These are phyloP conservation scores for Triplophysa bombifrons DNA, from an alignment of 2,797 vertebrate genomes.

Conservation along the genomic window DNA sequence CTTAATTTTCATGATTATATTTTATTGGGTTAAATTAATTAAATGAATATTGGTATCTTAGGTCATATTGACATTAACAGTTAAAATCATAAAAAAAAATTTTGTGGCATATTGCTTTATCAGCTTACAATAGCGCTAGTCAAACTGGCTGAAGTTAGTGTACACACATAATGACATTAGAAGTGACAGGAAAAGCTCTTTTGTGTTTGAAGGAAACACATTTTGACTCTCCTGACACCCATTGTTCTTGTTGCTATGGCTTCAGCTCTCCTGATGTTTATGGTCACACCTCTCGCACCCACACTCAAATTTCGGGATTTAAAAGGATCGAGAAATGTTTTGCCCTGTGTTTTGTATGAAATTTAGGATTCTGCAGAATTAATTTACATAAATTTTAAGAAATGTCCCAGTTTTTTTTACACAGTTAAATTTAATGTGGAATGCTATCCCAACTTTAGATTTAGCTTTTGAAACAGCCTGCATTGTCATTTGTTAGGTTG, in stretches of 20 bases:
- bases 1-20: background rate
- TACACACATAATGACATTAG: constrained; percentile 32
- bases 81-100: background rate
- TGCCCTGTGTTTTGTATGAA: background rate
- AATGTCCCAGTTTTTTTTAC: too few relatives aligned
- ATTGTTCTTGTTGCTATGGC: constrained; percentile 59
- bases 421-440: too few relatives aligned
- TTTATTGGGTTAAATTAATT: background rate
- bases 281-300: constrained; percentile 15
- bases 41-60: too few relatives aligned
- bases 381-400: too few relatives aligned
- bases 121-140: background rate
- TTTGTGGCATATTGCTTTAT: background rate
- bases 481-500: background rate
- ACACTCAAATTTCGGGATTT: constrained; percentile 4
- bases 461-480: background rate
- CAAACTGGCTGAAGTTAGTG: constrained; percentile 13
- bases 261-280: constrained; percentile 32
- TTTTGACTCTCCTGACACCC: constrained; percentile 51
- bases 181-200: constrained; percentile 49
- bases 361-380: background rate
- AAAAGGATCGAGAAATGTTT: too few relatives aligned
- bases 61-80: background rate
- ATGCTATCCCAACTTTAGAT: background rate
- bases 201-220: constrained; percentile 57